These are phyloP conservation scores for Physella acuta DNA, from an alignment of 1,140 invertebrate genomes.

Conservation along the genomic window DNA sequence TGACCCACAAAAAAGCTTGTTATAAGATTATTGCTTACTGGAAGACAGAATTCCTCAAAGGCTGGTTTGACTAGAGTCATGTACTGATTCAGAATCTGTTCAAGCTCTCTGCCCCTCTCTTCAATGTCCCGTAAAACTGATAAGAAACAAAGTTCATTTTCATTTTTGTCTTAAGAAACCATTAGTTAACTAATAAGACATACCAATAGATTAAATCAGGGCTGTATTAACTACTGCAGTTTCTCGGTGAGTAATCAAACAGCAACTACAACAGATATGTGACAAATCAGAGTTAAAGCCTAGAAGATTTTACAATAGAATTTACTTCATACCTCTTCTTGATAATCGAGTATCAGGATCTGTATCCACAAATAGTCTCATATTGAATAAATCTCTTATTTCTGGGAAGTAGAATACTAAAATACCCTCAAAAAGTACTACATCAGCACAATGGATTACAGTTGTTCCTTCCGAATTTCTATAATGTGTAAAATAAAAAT, in stretches of 20 bases:
- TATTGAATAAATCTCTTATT: slow-evolving; percentile 92
- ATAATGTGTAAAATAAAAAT: not conserved
- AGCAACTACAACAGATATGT: not conserved
- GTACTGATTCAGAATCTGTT: slow-evolving; percentile 93
- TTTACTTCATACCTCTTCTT: slow-evolving; percentile 74
- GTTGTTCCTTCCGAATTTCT: slow-evolving; percentile 11
- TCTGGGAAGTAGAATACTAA: slow-evolving; percentile 96
- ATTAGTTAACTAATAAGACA: no score
- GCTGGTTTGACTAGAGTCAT: slow-evolving; percentile 97
- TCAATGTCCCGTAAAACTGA: slow-evolving; percentile 92
- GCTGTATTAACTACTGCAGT: no score
- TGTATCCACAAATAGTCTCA: slow-evolving; percentile 99
- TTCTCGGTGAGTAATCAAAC: not conserved
- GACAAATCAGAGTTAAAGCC: no score
- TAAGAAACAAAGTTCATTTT: slow-evolving; percentile 29
- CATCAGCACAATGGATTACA: slow-evolving; percentile 94
- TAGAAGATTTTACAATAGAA: not conserved
- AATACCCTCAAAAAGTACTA: slow-evolving; percentile 97
- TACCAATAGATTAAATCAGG: no score
- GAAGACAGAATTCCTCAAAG: slow-evolving; percentile 98
- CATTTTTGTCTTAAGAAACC: no score
- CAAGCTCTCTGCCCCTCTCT: slow-evolving; percentile 88
- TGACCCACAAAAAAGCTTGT: no score
- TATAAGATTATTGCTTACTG: slow-evolving; percentile 70
- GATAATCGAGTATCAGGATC: slow-evolving; percentile 96